Evolutionary conservation across 2,113 vertebrate genomes (phyloP).

Genomic region (Muntiacus muntjak): DNA sequence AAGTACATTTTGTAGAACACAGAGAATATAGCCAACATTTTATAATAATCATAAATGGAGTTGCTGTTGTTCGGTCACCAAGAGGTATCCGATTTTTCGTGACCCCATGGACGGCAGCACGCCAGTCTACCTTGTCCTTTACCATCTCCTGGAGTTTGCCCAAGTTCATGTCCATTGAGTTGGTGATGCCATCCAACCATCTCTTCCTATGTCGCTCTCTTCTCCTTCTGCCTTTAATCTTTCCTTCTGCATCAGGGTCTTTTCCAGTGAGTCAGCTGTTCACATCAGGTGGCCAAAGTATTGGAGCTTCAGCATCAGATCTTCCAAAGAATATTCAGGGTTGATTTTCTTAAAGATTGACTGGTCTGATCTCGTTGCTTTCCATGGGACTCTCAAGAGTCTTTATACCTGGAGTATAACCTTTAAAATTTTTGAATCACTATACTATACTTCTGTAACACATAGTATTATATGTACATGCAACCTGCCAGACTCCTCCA

Average conservation of each 20-base stretch:
- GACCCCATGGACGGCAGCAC: rapidly evolving
- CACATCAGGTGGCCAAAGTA: not conserved
- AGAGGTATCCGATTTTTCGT: not conserved
- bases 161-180: not conserved
- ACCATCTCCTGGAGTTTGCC: not conserved
- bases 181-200: not conserved
- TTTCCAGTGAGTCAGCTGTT: not conserved
- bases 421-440: not conserved
- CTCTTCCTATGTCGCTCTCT: not conserved
- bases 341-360: not conserved
- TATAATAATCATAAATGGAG: not conserved
- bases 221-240: not conserved
- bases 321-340: not conserved
- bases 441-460: not conserved
- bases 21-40: not conserved
- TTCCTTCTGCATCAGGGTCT: not conserved
- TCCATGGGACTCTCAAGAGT: not conserved
- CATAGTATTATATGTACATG: not conserved
- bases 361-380: not conserved
- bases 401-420: not conserved
- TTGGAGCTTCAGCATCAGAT: not conserved
- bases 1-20: not conserved
- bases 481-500: not conserved
- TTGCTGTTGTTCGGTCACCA: not conserved
- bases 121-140: not conserved